Evolutionary conservation across 1,140 invertebrate species (phyloP), one percentile per base, ranked within the genome.

Genomic region (Phymorhynchus buccinoides): DNA sequence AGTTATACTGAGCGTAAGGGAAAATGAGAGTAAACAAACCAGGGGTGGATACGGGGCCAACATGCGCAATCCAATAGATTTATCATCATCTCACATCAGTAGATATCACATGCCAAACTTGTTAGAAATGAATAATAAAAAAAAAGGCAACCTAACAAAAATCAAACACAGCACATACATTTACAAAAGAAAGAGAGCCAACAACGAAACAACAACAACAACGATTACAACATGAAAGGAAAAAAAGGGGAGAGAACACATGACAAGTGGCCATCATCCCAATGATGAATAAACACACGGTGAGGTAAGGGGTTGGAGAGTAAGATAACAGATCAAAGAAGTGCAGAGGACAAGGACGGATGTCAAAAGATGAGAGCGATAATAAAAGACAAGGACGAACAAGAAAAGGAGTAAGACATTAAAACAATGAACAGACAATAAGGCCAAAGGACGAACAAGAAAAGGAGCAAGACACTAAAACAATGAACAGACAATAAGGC

Each of bases 171-270:
- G 39, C 1, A 78, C 12, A 56, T 22, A 7, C 1, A 2, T 7
- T 35, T 1, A n/a, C 39, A 83, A 7, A 48, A 84, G 16, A 32
- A 84, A 84, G 22, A 27, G 27, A 18, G 22, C 4, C 16, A 39
- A 66, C 14, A 30, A 18, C 56, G 39, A 83, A 68, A 48, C 18
- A 37, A 78, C 9, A 78, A 37, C 39, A 37, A 42, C n/a, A n/a
- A n/a, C n/a, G n/a, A n/a, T n/a, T n/a, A n/a, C n/a, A 52, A 42
- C 30, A 32, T 41, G 9, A 14, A 82, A 82, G 37, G 66, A 82
- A 82, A 82, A 78, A 86, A 66, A 77, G 32, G 18, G 42, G 22
- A 78, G 39, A 35, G 32, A 79, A 84, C 52, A 86, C 37, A 82
- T 39, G 0, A 68, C 6, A 42, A 39, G 32, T n/a, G 48, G n/a